Base-by-base conservation (phyloP, 2,888 invertebrate genomes). In the Mesoligia furuncula region DNA sequence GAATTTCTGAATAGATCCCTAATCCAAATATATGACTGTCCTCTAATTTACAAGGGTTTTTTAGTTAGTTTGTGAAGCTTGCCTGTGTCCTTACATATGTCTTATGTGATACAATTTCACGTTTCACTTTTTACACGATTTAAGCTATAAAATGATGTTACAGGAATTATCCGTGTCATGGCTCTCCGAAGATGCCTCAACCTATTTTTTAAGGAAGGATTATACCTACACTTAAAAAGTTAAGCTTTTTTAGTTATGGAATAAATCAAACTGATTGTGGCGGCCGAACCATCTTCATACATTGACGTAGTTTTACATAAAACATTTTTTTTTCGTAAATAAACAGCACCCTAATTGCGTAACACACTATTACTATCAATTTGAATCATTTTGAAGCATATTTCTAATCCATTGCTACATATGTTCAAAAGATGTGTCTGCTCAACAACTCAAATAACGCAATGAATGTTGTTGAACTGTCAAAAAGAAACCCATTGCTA, bases 1-100 rank as follows among this genome's bases (percentile, higher is more conserved):
- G 89, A 83, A 79, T 71, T 68, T 72, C 36, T 84, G 71, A 84
- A 87, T 88, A 77, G 79, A 85, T 78, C 48, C 75, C 57, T 91
- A 92, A 93, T 91, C 92, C 90, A 79, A 87, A 92, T 90, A 92
- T 91, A 92, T 91, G 88, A 87, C 82, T 83, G 88, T 89, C 87
- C 89, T 89, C 84, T 57, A 83, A 86, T 79, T 83, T 84, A 86
- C 84, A 87, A 79, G 67, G 73, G 51, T 74, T 80, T 81, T 81
- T 75, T 51, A 57, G 13, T 54, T 4, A 2, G 54, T 65, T 64
- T 69, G 24, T 70, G 42, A 27, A 73, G 76, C 24, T 54, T 80
- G 27, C 54, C 36, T 79, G 66, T 79, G 79, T 81, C 72, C 51
- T 73, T 70, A 86, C 77, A 84, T 59, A 73, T 36, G 73, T 81